These are phyloP conservation scores for Okamejei kenojei DNA, from an alignment of 2,797 vertebrate genomes.

Conservation along the genomic window DNA sequence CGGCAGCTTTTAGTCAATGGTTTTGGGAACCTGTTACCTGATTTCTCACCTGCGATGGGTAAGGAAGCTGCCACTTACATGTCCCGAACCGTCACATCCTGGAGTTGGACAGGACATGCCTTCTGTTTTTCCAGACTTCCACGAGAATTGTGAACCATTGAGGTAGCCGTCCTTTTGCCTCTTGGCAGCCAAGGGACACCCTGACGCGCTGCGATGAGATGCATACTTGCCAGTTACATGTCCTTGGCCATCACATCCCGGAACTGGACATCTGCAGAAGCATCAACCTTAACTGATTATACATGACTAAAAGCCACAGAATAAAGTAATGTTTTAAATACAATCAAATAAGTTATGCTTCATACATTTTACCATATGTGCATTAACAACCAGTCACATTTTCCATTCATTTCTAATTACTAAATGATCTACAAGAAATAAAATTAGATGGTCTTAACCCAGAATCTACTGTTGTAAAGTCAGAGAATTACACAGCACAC, in stretches of 20 bases:
- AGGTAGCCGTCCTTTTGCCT: slow-evolving; percentile 94
- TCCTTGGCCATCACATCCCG: slow-evolving; percentile 93
- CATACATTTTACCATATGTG: neutral
- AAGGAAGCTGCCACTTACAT: slow-evolving; percentile 95
- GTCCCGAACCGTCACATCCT: slow-evolving; percentile 92
- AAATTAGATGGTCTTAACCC: neutral
- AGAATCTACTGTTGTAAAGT: neutral
- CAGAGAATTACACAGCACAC: no score
- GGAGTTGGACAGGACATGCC: slow-evolving; percentile 97
- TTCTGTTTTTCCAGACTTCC: slow-evolving; percentile 97
- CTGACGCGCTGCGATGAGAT: slow-evolving; percentile 91
- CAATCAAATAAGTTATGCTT: slow-evolving; percentile 31
- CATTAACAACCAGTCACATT: slow-evolving; percentile 40
- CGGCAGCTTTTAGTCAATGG: neutral
- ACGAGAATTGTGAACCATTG: slow-evolving; percentile 93
- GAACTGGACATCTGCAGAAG: slow-evolving; percentile 83
- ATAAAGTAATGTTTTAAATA: neutral
- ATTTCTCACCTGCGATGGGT: slow-evolving; percentile 89
- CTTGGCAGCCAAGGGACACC: slow-evolving; percentile 92
- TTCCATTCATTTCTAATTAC: neutral
- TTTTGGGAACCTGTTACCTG: fast-evolving
- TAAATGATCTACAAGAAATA: neutral
- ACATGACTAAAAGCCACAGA: slow-evolving; percentile 43
- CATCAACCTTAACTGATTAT: neutral
- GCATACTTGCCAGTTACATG: slow-evolving; percentile 97